Conservation (phyloP, 2,888 invertebrate genomes). For the Caenorhabditis sp. region DNA sequence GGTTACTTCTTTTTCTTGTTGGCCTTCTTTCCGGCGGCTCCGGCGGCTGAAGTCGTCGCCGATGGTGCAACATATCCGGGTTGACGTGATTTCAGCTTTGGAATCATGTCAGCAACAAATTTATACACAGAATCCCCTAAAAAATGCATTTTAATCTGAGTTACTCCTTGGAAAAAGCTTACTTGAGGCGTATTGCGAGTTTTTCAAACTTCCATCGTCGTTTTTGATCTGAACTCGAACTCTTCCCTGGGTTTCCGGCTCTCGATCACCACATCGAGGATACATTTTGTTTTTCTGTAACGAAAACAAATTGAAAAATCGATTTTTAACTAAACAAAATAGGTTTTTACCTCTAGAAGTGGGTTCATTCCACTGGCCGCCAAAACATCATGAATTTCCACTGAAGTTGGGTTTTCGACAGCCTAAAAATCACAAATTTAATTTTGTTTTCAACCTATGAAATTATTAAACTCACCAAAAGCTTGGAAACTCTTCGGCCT, state of each 20-base stretch:
- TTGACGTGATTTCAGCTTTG: slow-evolving; percentile 69
- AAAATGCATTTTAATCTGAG: slow-evolving; percentile 20
- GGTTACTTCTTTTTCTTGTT: slow-evolving; percentile 50
- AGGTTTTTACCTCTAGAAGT: slow-evolving; percentile 80
- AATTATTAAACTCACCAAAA: slow-evolving; percentile 74
- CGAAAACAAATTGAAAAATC: neutral
- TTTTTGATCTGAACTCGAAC: slow-evolving; percentile 87
- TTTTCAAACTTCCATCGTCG: slow-evolving; percentile 64
- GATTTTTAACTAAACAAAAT: slow-evolving; percentile 1
- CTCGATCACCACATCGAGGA: slow-evolving; percentile 88
- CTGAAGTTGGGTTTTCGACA: slow-evolving; percentile 92
- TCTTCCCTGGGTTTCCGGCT: slow-evolving; percentile 82
- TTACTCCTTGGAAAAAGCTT: slow-evolving; percentile 18
- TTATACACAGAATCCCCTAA: slow-evolving; percentile 56
- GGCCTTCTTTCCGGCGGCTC: slow-evolving; percentile 41
- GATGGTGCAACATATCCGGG: slow-evolving; percentile 49
- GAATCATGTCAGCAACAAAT: slow-evolving; percentile 65
- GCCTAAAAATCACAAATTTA: slow-evolving; percentile 74
- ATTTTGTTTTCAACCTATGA: neutral
- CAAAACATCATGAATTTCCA: slow-evolving; percentile 92
- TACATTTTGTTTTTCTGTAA: slow-evolving; percentile 79
- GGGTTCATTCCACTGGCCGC: slow-evolving; percentile 82
- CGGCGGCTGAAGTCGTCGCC: slow-evolving; percentile 19
- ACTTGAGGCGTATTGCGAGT: slow-evolving; percentile 54
- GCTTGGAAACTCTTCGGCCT: slow-evolving; percentile 85